Base-by-base conservation (phyloP, 2,113 vertebrate species). In the Mus spicilegus region DNA sequence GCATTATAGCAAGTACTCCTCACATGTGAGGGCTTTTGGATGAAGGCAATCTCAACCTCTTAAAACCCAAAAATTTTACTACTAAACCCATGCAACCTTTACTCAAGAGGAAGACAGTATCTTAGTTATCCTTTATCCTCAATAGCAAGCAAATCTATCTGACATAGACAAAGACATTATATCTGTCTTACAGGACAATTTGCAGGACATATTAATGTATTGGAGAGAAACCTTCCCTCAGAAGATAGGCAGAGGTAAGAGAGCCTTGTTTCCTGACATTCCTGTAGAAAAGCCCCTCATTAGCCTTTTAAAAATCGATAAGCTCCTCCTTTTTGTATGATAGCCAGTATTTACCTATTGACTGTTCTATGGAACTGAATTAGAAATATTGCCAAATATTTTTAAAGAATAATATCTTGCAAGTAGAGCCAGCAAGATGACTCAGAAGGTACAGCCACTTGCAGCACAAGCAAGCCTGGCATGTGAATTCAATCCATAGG, bases 131-230 rank as follows among this genome's bases (percentile, higher is more conserved):
- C 20, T 81, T 95, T 93, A 46, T 72, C 28, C 13, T 72, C 8
- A n/a, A 89, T 5, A 89, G n/a, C 13, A 96, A 91, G 69, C 17
- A 87, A 51, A 95, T 75, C 10, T 80, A 13, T 92, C 33, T 91
- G 24, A 7, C 19, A 33, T 49, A 56, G 3, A 33, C 49, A 56
- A 2, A 78, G 7, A 51, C 16, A 80, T 4, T 39, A 22, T 90
- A 4, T 85, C n/a, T 51, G 3, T 95, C 73, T 93, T 67, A n/a
- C 20, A 78, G 86, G 3, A 2, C 10, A 73, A 13, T 86, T 87
- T 69, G 19, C 8, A n/a, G n/a, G n/a, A n/a, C 49, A 95, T 63
- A 42, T 5, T 82, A 78, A 80, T 12, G 65, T 12, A 7, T 63
- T 93, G 33, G 65, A 92, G 56, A 84, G 3, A 49, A 54, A 0